Base-by-base conservation (phyloP, 2,888 invertebrate genomes). In the Diachrysia chrysitis region DNA sequence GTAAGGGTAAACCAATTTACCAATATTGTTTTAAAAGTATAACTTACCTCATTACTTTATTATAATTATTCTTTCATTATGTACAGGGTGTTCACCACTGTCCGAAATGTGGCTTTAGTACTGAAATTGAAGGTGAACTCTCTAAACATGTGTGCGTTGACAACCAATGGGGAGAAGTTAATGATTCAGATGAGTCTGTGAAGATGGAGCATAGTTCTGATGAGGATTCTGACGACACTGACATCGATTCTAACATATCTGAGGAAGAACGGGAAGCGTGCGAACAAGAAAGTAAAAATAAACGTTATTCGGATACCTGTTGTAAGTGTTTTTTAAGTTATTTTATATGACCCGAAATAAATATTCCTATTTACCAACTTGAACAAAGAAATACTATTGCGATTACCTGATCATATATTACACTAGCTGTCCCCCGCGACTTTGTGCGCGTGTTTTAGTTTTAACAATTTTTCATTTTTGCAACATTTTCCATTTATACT, bases 121-220 rank as follows among this genome's bases (percentile, higher is more conserved):
- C 75, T 4, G 79, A 85, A 0, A 42, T 66, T 59, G 78, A 70
- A n/a, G 63, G 46, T 4, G 82, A 81, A 32, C 57, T 79, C 32
- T 32, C 61, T 2, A 57, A 69, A 6, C 87, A 87, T 63, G 66
- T 66, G 1, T 87, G 87, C 35, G 42, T 63, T 10, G 77, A 70
- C 0, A 23, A 69, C 0, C 60, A 68, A 1, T 64, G 58, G 62
- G 68, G 54, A 0, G 75, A 81, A 0, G 71, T 51, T 0, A 86
- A 83, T 46, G 92, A 88, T 19, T 88, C 90, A 0, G 91, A 91
- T 35, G 83, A 62, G 9, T 90, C 90, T 0, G 76, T 87, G 0
- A 76, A 88, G 19, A 57, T 82, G 23, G 84, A 86, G 2, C 63
- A 64, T 7, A 78, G 60, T 19, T 82, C 84, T 0, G 83, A 72